Percentiles rank a stretch among this genome's conserved stretches.
phyloP scores from a whole-genome alignment of 2,888 invertebrate species.

The Ormyrus labotus region DNA sequence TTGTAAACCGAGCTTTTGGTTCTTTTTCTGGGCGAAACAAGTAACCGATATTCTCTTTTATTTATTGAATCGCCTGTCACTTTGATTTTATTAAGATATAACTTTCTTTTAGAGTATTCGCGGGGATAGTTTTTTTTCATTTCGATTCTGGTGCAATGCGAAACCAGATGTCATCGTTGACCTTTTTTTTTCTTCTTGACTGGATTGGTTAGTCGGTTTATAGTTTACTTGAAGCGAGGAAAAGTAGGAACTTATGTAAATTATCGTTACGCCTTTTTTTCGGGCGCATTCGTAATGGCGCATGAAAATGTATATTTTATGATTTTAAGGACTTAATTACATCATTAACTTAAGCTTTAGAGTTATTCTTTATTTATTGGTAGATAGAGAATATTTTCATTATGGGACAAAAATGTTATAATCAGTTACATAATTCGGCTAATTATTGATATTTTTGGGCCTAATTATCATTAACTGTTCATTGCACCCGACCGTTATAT shows the following conservation, averaged over 20 bases:
- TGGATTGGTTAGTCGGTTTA: conserved; percentile 2
- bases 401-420: conserved; percentile 24
- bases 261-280: conserved; percentile 25
- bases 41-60: not conserved
- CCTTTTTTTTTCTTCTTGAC: conserved; percentile 4
- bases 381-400: conserved; percentile 19
- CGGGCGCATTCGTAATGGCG: not conserved
- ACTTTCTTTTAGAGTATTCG: conserved; percentile 20
- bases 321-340: conserved; percentile 24
- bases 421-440: not conserved
- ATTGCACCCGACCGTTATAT: no score
- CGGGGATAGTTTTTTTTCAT: not conserved
- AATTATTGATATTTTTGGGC: no score
- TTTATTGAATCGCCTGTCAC: conserved; percentile 19
- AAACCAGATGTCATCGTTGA: conserved; percentile 11
- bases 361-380: conserved; percentile 35
- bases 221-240: not conserved
- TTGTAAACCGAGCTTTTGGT: no score
- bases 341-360: conserved; percentile 44
- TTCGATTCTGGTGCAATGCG: not conserved
- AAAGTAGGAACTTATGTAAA: conserved; percentile 46
- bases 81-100: conserved; percentile 23
- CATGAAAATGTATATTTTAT: conserved; percentile 34
- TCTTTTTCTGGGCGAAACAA: not conserved
- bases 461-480: no score